Conservation (phyloP, 2,888 invertebrate genomes). For the Heteropelma amictum region DNA sequence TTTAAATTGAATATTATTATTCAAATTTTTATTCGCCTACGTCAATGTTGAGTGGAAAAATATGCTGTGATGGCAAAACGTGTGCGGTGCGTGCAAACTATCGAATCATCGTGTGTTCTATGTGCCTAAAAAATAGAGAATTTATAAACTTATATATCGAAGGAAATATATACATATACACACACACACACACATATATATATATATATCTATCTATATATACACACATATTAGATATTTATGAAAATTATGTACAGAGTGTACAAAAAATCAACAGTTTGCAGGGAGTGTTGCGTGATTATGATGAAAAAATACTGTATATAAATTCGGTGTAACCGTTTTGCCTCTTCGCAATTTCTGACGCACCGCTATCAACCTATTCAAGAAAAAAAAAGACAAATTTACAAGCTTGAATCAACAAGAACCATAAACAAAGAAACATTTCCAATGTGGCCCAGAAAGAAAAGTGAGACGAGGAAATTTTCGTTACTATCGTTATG, state of each 20-base stretch:
- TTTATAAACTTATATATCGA: conserved; percentile 52
- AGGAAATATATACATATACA: conserved; percentile 31
- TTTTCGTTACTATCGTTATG: no score
- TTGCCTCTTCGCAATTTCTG: conserved; percentile 52
- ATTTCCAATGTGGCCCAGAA: no score
- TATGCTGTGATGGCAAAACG: conserved; percentile 19
- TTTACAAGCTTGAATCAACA: no score
- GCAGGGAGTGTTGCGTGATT: conserved; percentile 9
- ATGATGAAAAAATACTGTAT: neutral
- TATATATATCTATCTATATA: no score
- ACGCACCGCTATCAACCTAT: no score
- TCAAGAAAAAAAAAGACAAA: no score
- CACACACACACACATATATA: conserved; percentile 18
- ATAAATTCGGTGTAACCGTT: conserved; percentile 33
- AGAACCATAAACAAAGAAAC: no score
- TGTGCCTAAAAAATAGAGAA: conserved; percentile 71
- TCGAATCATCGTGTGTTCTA: conserved; percentile 72
- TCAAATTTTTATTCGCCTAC: no score
- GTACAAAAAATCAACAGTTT: conserved; percentile 18
- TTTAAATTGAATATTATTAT: no score
- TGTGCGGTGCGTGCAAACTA: conserved; percentile 63
- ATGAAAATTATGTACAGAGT: conserved; percentile 49
- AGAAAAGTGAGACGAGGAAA: no score
- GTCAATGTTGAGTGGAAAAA: neutral
- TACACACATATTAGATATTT: conserved; percentile 19